These are phyloP conservation scores for Norana najaformis DNA, from an alignment of 2,888 invertebrate species.

Conservation along the genomic window DNA sequence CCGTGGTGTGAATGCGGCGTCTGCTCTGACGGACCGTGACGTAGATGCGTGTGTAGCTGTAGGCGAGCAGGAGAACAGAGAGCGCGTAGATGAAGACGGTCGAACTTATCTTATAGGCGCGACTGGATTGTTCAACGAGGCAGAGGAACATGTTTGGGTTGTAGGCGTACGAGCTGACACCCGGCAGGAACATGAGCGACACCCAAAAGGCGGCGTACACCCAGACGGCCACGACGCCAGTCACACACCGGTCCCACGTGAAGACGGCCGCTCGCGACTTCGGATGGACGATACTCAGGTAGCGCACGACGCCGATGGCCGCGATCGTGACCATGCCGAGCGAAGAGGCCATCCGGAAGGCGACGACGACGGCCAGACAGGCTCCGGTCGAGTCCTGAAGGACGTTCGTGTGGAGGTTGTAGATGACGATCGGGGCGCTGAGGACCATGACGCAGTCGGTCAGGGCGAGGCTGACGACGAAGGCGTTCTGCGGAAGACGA, in stretches of 20 bases:
- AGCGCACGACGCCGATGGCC: constrained; percentile 29
- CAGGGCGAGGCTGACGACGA: constrained; percentile 27
- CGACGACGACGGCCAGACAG: constrained; percentile 25
- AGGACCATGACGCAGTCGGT: constrained; percentile 23
- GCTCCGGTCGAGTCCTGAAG: not conserved
- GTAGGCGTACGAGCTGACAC: constrained; percentile 2
- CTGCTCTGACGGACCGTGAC: constrained; percentile 8
- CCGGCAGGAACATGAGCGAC: not conserved
- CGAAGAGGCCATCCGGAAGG: not conserved
- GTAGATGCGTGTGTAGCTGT: constrained; percentile 23
- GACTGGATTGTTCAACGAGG: not conserved
- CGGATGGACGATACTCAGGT: constrained; percentile 26
- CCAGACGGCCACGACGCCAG: constrained; percentile 27
- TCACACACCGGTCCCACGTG: constrained; percentile 16
- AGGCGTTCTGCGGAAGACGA: constrained; percentile 28
- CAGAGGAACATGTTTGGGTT: constrained; percentile 26
- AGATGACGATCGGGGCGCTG: constrained; percentile 26
- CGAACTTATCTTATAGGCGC: not conserved
- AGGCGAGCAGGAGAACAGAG: constrained; percentile 24
- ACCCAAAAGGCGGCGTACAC: not conserved
- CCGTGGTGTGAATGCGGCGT: not conserved
- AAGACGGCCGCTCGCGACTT: not conserved
- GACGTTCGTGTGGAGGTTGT: not conserved
- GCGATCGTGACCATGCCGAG: constrained; percentile 26
- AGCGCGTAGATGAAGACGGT: constrained; percentile 20